Conservation (phyloP, 2,888 invertebrate species). For the Seira musarum region DNA sequence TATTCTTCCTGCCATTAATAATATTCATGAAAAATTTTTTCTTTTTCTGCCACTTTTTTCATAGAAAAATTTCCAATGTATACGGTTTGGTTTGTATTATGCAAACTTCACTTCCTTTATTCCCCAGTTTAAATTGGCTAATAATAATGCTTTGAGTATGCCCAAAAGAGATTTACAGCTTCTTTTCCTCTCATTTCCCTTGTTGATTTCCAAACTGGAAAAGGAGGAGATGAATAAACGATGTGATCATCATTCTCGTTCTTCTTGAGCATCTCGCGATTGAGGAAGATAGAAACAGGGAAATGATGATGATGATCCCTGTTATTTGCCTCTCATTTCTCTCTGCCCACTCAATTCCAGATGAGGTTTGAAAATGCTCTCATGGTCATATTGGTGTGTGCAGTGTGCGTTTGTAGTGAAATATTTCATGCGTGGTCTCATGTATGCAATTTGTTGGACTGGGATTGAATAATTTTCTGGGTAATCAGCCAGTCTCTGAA, state of each 20-base stretch:
- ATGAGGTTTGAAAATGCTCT: slow-evolving; percentile 6
- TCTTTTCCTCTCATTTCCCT: slow-evolving; percentile 48
- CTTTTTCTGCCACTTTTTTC: not conserved
- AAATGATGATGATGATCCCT: slow-evolving; percentile 2
- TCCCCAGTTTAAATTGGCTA: slow-evolving; percentile 1
- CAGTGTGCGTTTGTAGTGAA: no score
- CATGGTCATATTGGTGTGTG: no score
- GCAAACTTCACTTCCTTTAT: slow-evolving; percentile 34
- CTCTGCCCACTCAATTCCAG: slow-evolving; percentile 3
- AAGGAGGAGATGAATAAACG: slow-evolving; percentile 23
- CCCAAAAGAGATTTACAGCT: slow-evolving; percentile 54
- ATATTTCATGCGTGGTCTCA: no score
- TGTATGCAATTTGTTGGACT: no score
- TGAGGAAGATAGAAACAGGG: not conserved
- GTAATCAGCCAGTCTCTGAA: no score
- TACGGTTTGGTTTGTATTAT: slow-evolving; percentile 22
- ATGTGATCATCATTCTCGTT: slow-evolving; percentile 32
- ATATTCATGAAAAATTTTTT: not conserved
- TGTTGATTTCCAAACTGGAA: slow-evolving; percentile 35
- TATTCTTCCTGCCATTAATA: not conserved
- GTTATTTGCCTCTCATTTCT: not conserved
- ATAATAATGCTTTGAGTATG: not conserved
- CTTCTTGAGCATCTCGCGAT: not conserved
- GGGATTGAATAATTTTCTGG: no score
- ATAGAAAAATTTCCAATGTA: not conserved